Base-by-base conservation (phyloP, 2,888 invertebrate species). In the Melinopterus prodromus region DNA sequence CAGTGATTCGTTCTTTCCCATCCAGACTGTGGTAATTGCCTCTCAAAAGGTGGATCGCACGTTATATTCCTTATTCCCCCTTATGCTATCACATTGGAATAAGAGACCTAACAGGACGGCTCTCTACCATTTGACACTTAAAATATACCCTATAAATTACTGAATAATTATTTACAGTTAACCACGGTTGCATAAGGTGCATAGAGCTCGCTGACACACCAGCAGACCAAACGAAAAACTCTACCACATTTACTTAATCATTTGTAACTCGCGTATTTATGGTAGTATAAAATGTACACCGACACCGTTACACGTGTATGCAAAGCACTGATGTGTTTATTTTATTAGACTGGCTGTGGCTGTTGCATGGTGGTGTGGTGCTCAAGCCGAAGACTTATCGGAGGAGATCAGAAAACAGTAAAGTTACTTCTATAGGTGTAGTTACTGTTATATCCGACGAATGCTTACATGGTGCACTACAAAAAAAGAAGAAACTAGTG, bases 1-100 rank as follows among this genome's bases (percentile, higher is more conserved):
- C 53, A 53, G 53, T 53, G 53, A 53, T 53, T 53, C 53, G 53
- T 53, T 53, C 53, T 9, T 53, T 53, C 53, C 53, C 53, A 53
- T 53, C 53, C 53, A 53, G 53, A 53, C 53, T 53, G 53, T 53
- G 53, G 53, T 53, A 53, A 53, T 53, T 53, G 53, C 53, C 53
- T 53, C 53, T 53, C 9, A 53, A 53, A 53, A 53, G 53, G 53
- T 53, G 53, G 53, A 53, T 53, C 53, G 53, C 53, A 53, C 53
- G 53, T 53, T 53, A 53, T 53, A 9, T 53, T 53, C 53, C 53
- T 53, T 53, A 53, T 53, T 53, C 9, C 53, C 53, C 53, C 12
- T 7, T 53, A 53, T 12, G 53, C 53, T 53, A 53, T 53, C 53
- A 12, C 53, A 9, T 7, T 9, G 53, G 53, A 53, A 53, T 53